Conservation (phyloP, 1,140 invertebrate genomes). For the Orius insidiosus region DNA sequence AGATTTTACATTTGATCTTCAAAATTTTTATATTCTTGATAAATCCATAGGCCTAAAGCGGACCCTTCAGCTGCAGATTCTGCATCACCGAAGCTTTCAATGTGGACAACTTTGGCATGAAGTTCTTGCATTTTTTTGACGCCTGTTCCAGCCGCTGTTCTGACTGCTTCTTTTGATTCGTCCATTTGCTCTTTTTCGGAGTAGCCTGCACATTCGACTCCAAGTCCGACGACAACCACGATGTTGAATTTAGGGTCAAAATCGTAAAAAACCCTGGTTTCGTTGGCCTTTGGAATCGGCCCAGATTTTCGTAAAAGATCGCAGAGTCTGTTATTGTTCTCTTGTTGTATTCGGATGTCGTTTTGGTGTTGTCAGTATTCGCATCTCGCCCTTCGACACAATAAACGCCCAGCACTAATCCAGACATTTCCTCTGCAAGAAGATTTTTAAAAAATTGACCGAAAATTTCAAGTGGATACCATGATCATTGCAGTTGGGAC, state of each 20-base stretch:
- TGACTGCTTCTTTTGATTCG: constrained; percentile 28
- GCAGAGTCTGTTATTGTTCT: neutral
- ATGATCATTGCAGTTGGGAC: too few species aligned
- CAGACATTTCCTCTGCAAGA: neutral
- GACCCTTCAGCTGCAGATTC: constrained; percentile 60
- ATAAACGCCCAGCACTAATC: neutral
- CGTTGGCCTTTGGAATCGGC: constrained; percentile 26
- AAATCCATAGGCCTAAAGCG: constrained; percentile 39
- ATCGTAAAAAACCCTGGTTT: constrained; percentile 27
- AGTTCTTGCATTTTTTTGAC: too few species aligned
- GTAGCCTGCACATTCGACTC: constrained; percentile 24
- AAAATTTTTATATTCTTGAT: constrained; percentile 45
- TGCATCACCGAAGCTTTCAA: constrained; percentile 52
- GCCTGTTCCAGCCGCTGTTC: constrained; percentile 24
- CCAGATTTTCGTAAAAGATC: constrained; percentile 21
- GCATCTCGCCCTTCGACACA: neutral
- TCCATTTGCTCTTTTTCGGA: constrained; percentile 29
- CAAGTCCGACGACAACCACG: constrained; percentile 29
- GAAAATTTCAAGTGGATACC: too few species aligned
- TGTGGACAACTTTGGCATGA: too few species aligned
- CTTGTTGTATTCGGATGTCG: neutral
- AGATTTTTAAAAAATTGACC: too few species aligned
- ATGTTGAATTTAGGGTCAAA: constrained; percentile 24
- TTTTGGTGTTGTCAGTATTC: neutral
- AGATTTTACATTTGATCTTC: constrained; percentile 24